Conservation (phyloP, 2,797 vertebrate genomes). For the Phataginus tricuspis region DNA sequence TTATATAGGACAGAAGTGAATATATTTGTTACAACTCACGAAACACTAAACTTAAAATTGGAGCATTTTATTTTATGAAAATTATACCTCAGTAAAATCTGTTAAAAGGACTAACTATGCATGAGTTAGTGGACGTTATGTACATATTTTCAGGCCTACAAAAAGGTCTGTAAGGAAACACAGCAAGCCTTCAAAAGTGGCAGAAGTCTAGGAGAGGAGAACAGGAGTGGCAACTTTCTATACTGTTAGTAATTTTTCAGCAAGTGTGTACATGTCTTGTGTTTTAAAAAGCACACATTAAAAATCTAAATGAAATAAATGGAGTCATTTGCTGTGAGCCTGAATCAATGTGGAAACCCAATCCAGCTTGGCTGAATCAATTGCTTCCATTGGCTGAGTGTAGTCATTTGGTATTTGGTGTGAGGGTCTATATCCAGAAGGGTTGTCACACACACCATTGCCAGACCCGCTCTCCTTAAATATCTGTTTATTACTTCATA, state of each 20-base stretch:
- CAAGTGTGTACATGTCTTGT: background rate
- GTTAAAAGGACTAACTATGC: background rate
- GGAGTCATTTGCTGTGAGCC: background rate
- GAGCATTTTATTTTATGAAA: conserved; percentile 2
- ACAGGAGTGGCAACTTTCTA: background rate
- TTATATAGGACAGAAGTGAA: background rate
- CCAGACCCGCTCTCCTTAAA: background rate
- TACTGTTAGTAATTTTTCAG: background rate
- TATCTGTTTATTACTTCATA: background rate
- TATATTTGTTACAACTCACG: background rate
- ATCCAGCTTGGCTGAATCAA: background rate
- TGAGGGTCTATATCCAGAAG: background rate
- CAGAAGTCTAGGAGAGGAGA: background rate
- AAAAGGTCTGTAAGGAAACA: background rate
- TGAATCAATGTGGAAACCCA: background rate
- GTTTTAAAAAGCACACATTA: background rate
- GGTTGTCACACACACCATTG: background rate
- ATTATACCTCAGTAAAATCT: background rate
- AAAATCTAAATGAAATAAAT: background rate
- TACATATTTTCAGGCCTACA: background rate
- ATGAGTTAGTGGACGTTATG: background rate
- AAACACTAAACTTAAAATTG: background rate
- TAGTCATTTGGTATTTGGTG: background rate
- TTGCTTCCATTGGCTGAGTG: background rate
- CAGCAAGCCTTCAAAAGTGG: background rate